Conservation (phyloP, 2,888 invertebrate species). For the Cartodere bifasciata region DNA sequence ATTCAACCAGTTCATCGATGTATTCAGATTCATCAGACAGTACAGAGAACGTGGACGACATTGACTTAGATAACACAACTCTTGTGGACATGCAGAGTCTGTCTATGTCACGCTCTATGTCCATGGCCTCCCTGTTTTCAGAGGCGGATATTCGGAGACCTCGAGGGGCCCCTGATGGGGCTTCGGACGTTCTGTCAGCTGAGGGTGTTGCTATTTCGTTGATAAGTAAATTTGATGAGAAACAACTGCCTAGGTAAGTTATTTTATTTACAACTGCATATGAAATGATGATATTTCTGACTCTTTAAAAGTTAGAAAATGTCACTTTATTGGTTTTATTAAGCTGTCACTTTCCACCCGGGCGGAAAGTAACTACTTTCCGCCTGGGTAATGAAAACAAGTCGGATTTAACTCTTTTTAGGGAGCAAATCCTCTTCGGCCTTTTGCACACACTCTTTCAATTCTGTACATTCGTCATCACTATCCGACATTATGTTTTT, state of each 20-base stretch:
- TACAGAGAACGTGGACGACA: conserved; percentile 40
- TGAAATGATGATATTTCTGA: too few relatives aligned
- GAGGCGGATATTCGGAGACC: conserved; percentile 38
- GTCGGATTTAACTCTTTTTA: too few relatives aligned
- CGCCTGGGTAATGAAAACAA: too few relatives aligned
- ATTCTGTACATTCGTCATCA: too few relatives aligned
- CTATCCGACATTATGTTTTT: too few relatives aligned
- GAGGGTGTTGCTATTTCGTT: conserved; percentile 68
- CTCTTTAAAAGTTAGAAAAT: too few relatives aligned
- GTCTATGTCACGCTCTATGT: conserved; percentile 46
- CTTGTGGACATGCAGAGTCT: conserved; percentile 37
- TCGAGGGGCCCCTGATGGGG: conserved; percentile 35
- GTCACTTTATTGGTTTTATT: too few relatives aligned
- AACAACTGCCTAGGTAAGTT: conserved; percentile 49
- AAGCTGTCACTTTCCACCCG: too few relatives aligned
- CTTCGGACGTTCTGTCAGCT: conserved; percentile 49
- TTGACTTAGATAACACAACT: conserved; percentile 37
- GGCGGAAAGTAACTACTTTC: too few relatives aligned
- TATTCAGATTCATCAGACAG: conserved; percentile 37
- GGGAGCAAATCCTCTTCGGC: too few relatives aligned
- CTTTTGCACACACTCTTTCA: too few relatives aligned
- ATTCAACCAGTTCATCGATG: conserved; percentile 37
- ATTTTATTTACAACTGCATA: too few relatives aligned
- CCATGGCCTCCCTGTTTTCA: conserved; percentile 51
- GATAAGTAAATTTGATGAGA: conserved; percentile 62